Base-by-base conservation (phyloP, 2,888 invertebrate species). In the Dorcus parallelipipedus region DNA sequence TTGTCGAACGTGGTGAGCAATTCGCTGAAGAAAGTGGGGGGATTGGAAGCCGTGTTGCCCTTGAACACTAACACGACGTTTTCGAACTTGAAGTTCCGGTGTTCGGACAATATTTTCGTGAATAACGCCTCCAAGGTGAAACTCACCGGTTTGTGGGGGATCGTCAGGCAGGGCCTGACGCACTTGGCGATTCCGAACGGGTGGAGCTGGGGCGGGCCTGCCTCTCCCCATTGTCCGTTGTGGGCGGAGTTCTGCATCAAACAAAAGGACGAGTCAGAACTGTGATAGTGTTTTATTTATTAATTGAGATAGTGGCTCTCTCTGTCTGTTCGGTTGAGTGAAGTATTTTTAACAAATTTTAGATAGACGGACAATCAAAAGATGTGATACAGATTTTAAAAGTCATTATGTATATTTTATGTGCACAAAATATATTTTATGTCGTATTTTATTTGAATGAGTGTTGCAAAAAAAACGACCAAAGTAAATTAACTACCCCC, bases 131-230 rank as follows among this genome's bases (percentile, higher is more conserved):
- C 73, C 10, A 69, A 71, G 55, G 58, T 64, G 41, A 73, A 74
- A 56, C 67, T 76, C 65, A 86, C 85, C 60, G 85, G 86, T 0
- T 73, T 80, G 55, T 79, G 82, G 47, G 87, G 87, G 5, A 82
- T 86, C n/a, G 82, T 92, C 41, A 81, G 84, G 52, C 83, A 86
- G 10, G 91, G 91, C 0, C 78, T 92, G 43, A 85, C 85, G 58
- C 91, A 90, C 70, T 78, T 91, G 53, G 90, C 90, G 49, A 92
- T 93, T 63, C 92, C 92, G 0, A 82, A 87, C n/a, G 90, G 90
- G 3, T 92, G 91, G 91, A 84, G 84, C 14, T 91, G 90, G 91
- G 91, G 91, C 9, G 93, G 92, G 0, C 82, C 87, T 0, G 89
- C 86, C 1, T 90, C 90, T 26, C 84, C 86, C 40, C 86, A 85